Evolutionary conservation across 2,113 vertebrate genomes (phyloP).

Genomic region (Sylvilagus bachmani): DNA sequence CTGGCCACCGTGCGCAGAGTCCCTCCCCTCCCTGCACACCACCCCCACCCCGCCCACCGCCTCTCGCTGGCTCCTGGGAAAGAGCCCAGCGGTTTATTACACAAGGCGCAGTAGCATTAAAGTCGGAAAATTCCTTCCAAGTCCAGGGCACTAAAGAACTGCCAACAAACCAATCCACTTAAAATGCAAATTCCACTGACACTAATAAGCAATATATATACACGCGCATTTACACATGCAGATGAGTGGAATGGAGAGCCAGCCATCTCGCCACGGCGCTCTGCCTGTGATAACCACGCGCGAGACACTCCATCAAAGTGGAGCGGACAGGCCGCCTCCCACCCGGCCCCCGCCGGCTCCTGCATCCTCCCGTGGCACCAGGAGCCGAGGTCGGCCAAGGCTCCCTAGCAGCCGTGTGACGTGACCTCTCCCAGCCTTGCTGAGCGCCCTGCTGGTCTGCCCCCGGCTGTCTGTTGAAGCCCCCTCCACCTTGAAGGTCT

Average conservation of each 20-base stretch:
- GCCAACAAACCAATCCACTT: slow-evolving; percentile 77
- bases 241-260: background rate
- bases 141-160: slow-evolving; percentile 72
- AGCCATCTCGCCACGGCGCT: background rate
- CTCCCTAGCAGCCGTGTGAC: background rate
- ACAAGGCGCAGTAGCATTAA: background rate
- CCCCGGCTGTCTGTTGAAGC: background rate
- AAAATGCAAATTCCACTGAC: slow-evolving; percentile 83
- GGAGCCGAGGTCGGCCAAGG: background rate
- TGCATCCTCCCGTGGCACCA: fast-evolving
- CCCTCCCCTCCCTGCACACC: background rate
- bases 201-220: slow-evolving; percentile 85
- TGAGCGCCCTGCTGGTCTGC: no score
- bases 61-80: background rate
- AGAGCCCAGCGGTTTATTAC: slow-evolving; percentile 30
- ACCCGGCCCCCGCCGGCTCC: background rate
- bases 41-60: background rate
- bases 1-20: background rate
- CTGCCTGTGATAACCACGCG: fast-evolving
- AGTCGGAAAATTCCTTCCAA: slow-evolving; percentile 67
- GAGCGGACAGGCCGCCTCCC: background rate
- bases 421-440: background rate
- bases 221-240: slow-evolving; percentile 78
- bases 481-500: background rate
- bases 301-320: background rate